Conservation (phyloP, 2,797 vertebrate species). For the Hippocampus kuda region DNA sequence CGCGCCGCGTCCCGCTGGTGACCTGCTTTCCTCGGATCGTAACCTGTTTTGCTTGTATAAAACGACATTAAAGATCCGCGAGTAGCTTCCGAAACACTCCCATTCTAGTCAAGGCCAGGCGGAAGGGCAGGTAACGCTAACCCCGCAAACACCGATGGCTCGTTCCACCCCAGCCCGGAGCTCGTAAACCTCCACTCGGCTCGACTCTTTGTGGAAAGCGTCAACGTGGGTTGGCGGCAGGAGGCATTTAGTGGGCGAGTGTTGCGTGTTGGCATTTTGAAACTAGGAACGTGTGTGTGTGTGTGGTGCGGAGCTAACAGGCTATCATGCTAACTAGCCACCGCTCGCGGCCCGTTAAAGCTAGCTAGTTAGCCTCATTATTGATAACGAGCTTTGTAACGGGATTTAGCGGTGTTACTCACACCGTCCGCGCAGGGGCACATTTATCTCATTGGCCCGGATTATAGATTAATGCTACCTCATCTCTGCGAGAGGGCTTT, state of each 20-base stretch:
- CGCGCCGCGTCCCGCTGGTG: neutral
- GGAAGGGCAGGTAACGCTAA: conserved; percentile 66
- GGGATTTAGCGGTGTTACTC: conserved; percentile 35
- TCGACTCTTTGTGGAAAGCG: neutral
- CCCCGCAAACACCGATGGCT: conserved; percentile 7
- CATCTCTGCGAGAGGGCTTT: conserved; percentile 23
- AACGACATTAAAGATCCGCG: conserved; percentile 23
- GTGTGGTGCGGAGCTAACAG: neutral
- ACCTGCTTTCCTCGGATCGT: neutral
- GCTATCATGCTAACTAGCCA: conserved; percentile 42
- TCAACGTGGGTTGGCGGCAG: neutral
- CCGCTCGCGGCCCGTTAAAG: conserved; percentile 6
- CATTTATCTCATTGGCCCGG: conserved; percentile 13
- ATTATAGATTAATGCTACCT: conserved; percentile 36
- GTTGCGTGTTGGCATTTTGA: conserved; percentile 15
- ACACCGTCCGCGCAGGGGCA: conserved; percentile 15
- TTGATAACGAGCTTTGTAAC: conserved; percentile 60
- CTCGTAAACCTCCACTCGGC: conserved; percentile 4
- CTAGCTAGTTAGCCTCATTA: conserved; percentile 47
- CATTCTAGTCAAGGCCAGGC: conserved; percentile 65
- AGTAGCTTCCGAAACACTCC: conserved; percentile 52
- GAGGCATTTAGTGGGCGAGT: conserved; percentile 1
- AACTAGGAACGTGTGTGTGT: conserved; percentile 46
- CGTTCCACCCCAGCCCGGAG: conserved; percentile 4
- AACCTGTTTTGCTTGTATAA: neutral